Conservation (phyloP, 2,113 vertebrate species). For the Zosterops hypoxanthus region DNA sequence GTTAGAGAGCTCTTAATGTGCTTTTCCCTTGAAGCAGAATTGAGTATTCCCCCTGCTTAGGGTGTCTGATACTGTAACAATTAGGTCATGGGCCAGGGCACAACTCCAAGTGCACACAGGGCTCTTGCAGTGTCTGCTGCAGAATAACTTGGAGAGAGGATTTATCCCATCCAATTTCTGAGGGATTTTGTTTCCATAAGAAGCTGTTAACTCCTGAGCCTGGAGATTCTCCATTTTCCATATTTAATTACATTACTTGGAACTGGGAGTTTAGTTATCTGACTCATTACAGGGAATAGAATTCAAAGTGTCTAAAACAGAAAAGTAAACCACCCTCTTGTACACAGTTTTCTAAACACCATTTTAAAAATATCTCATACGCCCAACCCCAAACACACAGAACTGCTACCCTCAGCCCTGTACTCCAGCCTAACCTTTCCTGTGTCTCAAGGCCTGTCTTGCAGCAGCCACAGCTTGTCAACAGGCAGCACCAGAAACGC, state of each 20-base stretch:
- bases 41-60: background rate
- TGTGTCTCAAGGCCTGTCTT: background rate
- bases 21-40: background rate
- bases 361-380: background rate
- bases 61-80: background rate
- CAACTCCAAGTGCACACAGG: background rate
- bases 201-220: background rate
- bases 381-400: background rate
- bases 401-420: background rate
- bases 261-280: background rate
- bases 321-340: background rate
- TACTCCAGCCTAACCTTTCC: background rate
- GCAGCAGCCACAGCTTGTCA: constrained; percentile 13
- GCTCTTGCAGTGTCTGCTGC: background rate
- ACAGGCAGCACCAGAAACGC: background rate
- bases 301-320: background rate
- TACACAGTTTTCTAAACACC: background rate
- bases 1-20: background rate
- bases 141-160: background rate
- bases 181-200: background rate
- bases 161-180: background rate
- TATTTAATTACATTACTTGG: background rate
- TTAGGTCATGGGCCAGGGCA: background rate
- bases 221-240: background rate
- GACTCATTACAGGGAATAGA: background rate